A percentile compares a stretch with the other conserved stretches of the same genome.
phyloP scores from a whole-genome alignment of 2,797 vertebrate genomes.

The Craterocephalus amniculus region DNA sequence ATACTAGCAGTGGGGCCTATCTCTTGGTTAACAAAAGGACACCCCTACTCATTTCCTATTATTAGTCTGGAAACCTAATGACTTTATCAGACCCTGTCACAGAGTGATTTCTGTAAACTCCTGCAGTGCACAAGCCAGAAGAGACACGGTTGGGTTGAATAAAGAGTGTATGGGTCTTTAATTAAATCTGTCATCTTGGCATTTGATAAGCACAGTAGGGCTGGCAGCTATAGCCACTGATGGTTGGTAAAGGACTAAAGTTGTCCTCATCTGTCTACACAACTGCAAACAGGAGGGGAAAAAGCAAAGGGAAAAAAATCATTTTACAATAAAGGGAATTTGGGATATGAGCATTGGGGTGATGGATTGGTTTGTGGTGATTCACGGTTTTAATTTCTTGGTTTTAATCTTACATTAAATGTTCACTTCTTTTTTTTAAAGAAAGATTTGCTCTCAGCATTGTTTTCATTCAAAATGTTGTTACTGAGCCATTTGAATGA shows the following conservation, averaged over 20 bases:
- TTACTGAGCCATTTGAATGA: background rate
- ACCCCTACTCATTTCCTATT: slow-evolving; percentile 58
- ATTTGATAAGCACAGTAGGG: slow-evolving; percentile 71
- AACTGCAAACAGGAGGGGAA: background rate
- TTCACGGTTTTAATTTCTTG: background rate
- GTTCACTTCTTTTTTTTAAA: background rate
- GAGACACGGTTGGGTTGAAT: slow-evolving; percentile 50
- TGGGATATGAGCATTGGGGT: background rate
- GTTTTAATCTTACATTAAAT: background rate
- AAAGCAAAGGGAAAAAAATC: background rate
- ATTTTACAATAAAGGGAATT: background rate
- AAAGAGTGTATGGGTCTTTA: slow-evolving; percentile 64
- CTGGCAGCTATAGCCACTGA: slow-evolving; percentile 52
- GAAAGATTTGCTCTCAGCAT: background rate
- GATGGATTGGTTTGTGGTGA: background rate
- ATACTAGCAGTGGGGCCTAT: slow-evolving; percentile 43
- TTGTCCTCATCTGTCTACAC: slow-evolving; percentile 30
- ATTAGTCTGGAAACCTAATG: slow-evolving; percentile 65
- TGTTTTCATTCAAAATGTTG: background rate
- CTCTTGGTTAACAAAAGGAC: slow-evolving; percentile 60
- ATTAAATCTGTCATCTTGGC: slow-evolving; percentile 78
- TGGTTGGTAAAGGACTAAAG: slow-evolving; percentile 15
- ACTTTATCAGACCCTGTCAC: slow-evolving; percentile 70
- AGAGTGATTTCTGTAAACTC: slow-evolving; percentile 51
- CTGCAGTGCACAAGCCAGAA: slow-evolving; percentile 45